Evolutionary conservation across 2,113 vertebrate species (phyloP).

Genomic region (Pithys albifrons): DNA sequence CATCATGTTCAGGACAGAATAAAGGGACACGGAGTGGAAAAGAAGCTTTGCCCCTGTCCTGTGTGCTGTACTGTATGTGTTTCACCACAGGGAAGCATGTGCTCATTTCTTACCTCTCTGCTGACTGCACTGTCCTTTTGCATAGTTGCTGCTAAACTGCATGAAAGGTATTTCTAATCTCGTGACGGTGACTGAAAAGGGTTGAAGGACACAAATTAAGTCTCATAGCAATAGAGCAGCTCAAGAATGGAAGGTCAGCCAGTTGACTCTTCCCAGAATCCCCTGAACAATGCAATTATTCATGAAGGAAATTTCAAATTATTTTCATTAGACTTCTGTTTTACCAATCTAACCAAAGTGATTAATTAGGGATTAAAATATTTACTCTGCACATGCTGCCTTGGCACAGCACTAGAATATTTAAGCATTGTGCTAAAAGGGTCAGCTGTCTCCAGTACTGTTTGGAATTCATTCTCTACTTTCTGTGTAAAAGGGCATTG

Average conservation of each 20-base stretch:
- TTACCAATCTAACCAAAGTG: conserved; percentile 88
- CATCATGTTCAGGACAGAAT: conserved; percentile 72
- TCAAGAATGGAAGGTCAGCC: conserved; percentile 81
- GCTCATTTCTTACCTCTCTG: conserved; percentile 61
- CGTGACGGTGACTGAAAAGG: conserved; percentile 71
- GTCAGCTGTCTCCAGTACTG: conserved; percentile 81
- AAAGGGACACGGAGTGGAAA: conserved; percentile 50
- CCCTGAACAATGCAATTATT: conserved; percentile 86
- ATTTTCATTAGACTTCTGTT: conserved; percentile 88
- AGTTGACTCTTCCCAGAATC: conserved; percentile 85
- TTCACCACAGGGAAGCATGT: conserved; percentile 23
- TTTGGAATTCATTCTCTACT: conserved; percentile 79
- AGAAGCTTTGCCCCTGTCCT: conserved; percentile 58
- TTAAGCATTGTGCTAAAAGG: conserved; percentile 84
- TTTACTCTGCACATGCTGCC: conserved; percentile 86
- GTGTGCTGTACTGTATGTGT: conserved; percentile 24
- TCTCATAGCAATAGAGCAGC: conserved; percentile 72
- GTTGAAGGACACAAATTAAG: conserved; percentile 77
- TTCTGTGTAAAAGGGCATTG: conserved; percentile 77
- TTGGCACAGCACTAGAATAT: conserved; percentile 84
- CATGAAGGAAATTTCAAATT: conserved; percentile 87
- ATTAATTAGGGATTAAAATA: conserved; percentile 91
- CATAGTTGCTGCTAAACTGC: conserved; percentile 74
- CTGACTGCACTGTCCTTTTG: conserved; percentile 71
- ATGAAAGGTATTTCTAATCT: conserved; percentile 80